Percentiles rank a stretch among this genome's conserved stretches.
phyloP scores from a whole-genome alignment of 2,888 invertebrate genomes.

The Lasiommata megera region DNA sequence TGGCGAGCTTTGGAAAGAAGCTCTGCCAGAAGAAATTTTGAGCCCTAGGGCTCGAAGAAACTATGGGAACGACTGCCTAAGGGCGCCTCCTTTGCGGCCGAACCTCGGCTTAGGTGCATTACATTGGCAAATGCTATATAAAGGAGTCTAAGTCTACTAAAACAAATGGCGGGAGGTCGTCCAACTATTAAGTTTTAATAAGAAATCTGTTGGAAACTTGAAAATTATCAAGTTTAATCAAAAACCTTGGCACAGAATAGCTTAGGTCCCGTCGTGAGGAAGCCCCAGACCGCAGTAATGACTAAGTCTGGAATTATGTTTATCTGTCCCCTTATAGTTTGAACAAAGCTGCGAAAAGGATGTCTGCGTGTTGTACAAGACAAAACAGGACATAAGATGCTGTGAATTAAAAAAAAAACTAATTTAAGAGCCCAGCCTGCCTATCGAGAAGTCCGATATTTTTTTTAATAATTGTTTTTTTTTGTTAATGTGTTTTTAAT shows the following conservation, averaged over 20 bases:
- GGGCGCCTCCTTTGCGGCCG: no score
- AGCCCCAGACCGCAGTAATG: conserved; percentile 25
- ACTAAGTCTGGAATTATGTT: conserved; percentile 27
- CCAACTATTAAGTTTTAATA: conserved; percentile 7
- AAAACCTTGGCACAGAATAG: conserved; percentile 19
- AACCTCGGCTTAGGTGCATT: no score
- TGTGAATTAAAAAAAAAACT: no score
- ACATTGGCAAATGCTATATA: no score
- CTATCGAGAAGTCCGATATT: no score
- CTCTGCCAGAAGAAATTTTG: no score
- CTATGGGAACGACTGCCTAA: no score
- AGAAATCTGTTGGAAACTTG: conserved; percentile 5
- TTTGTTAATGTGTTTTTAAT: no score
- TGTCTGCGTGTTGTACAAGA: background rate
- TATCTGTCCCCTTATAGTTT: conserved; percentile 29
- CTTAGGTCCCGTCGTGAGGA: conserved; percentile 19
- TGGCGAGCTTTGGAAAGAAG: no score
- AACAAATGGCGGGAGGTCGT: background rate
- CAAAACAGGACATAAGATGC: background rate
- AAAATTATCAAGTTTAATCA: conserved; percentile 12
- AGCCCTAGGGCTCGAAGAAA: no score
- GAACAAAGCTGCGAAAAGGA: conserved; percentile 23
- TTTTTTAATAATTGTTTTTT: no score
- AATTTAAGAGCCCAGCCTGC: no score
- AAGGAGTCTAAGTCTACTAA: background rate